Evolutionary conservation across 2,888 invertebrate genomes (phyloP).

Genomic region (Rhyacophila evoluta): DNA sequence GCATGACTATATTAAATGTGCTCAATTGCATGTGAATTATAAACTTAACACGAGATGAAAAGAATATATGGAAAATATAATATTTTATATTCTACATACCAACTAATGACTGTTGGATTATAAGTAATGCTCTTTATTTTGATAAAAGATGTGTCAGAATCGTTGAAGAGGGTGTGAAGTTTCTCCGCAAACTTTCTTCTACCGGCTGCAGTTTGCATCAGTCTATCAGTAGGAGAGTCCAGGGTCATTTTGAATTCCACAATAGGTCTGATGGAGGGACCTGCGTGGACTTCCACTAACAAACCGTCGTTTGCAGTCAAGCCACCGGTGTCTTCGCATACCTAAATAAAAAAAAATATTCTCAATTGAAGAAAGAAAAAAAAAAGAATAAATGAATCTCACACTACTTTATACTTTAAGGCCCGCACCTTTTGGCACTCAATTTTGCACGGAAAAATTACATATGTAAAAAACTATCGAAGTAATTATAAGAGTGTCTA

Average conservation of each 20-base stretch:
- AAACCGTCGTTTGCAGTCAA: slow-evolving; percentile 83
- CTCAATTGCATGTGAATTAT: too few species aligned
- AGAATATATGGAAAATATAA: too few species aligned
- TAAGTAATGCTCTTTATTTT: slow-evolving; percentile 78
- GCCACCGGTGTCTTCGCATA: slow-evolving; percentile 80
- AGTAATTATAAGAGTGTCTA: too few species aligned
- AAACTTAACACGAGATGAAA: too few species aligned
- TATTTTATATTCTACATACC: slow-evolving; percentile 68
- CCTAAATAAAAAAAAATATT: slow-evolving; percentile 63
- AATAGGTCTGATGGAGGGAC: slow-evolving; percentile 75
- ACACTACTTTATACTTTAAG: too few species aligned
- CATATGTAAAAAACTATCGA: too few species aligned
- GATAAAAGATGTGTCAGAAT: slow-evolving; percentile 79
- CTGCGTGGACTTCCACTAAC: slow-evolving; percentile 79
- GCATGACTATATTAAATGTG: too few species aligned
- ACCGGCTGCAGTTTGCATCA: slow-evolving; percentile 77
- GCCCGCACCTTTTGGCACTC: too few species aligned
- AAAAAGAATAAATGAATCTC: too few species aligned
- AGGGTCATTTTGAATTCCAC: slow-evolving; percentile 87
- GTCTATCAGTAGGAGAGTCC: slow-evolving; percentile 76
- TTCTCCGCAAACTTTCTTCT: slow-evolving; percentile 87
- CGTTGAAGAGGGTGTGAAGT: slow-evolving; percentile 81
- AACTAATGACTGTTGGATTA: slow-evolving; percentile 78
- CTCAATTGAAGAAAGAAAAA: too few species aligned
- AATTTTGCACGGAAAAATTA: too few species aligned